Conservation (phyloP, 2,113 vertebrate species). For the Amblyornis subalaris region DNA sequence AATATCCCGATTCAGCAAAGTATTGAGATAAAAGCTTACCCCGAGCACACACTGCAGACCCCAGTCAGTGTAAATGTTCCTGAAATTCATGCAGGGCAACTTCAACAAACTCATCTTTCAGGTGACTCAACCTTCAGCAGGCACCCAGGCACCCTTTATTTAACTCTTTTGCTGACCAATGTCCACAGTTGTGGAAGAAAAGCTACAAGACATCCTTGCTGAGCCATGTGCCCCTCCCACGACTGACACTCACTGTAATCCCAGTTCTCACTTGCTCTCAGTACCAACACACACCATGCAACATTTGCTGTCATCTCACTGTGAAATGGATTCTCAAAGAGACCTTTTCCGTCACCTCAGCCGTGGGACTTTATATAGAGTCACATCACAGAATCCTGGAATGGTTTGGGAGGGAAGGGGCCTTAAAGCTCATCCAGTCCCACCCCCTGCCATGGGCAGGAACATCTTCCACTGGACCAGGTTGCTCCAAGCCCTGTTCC, state of each 20-base stretch:
- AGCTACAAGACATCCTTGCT: background rate
- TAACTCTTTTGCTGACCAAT: background rate
- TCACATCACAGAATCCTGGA: background rate
- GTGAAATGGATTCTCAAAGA: background rate
- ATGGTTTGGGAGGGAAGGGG: background rate
- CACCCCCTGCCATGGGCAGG: background rate
- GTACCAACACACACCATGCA: background rate
- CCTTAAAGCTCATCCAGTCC: background rate
- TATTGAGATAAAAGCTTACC: background rate
- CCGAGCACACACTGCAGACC: background rate
- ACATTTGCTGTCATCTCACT: background rate
- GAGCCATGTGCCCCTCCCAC: background rate
- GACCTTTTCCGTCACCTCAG: background rate
- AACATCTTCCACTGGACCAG: background rate
- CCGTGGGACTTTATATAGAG: background rate
- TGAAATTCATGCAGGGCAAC: background rate
- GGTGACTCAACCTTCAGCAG: background rate
- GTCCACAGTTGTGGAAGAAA: background rate
- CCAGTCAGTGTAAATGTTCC: background rate
- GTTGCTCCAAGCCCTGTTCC: accelerated
- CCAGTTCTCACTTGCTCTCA: background rate
- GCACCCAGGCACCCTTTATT: background rate
- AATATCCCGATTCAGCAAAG: constrained; percentile 47
- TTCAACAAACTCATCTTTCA: background rate
- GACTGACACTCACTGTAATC: no score